A percentile compares a stretch with the other conserved stretches of the same genome.
These are phyloP conservation scores for Laspeyria flexula DNA, from an alignment of 2,888 invertebrate genomes.

Conservation along the genomic window DNA sequence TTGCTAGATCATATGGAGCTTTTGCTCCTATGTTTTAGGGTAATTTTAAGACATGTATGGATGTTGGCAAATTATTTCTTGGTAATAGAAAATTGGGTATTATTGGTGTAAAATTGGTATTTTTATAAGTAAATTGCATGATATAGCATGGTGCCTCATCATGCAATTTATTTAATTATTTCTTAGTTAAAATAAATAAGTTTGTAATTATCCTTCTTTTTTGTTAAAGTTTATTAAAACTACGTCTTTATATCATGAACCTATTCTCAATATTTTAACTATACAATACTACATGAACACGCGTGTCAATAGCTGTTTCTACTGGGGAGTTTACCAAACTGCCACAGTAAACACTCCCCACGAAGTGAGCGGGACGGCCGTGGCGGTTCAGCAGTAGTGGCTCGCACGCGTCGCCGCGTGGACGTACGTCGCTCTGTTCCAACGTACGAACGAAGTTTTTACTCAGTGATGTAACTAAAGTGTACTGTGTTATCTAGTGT, in stretches of 20 bases:
- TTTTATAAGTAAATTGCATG: no score
- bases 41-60: constrained; percentile 33
- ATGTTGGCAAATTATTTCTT: no score
- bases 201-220: no score
- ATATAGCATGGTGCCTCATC: no score
- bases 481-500: constrained; percentile 52
- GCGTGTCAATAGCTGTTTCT: background rate
- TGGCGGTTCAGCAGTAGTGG: constrained; percentile 57
- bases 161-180: no score
- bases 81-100: no score
- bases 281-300: background rate
- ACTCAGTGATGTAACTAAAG: constrained; percentile 58
- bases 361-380: constrained; percentile 78
- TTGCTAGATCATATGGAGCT: constrained; percentile 63
- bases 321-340: constrained; percentile 15
- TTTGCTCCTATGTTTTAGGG: constrained; percentile 53
- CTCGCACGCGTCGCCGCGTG: constrained; percentile 37
- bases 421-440: constrained; percentile 37
- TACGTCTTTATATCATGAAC: no score
- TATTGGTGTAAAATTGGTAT: no score
- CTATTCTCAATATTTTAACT: no score
- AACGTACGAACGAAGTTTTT: constrained; percentile 53
- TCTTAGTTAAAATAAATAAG: no score
- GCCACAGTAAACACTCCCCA: constrained; percentile 57
- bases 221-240: no score